Evolutionary conservation across 2,888 invertebrate genomes (phyloP), one percentile per base, ranked within the genome.

Genomic region (Clepsis dumicolana): DNA sequence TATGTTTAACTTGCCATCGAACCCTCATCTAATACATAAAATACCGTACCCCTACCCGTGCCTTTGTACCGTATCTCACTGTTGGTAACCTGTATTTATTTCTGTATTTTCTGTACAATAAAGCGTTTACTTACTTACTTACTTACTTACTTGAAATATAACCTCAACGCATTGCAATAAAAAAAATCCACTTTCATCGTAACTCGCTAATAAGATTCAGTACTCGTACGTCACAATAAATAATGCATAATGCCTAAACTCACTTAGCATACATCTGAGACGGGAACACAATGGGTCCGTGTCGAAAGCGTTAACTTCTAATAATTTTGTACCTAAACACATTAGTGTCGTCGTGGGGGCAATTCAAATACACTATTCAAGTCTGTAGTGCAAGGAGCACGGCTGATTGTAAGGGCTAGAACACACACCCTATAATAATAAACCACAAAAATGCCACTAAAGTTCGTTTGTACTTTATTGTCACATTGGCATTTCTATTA

Each of bases 351-450:
- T 68, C 66, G 66, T 61, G 61, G 68, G 59, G 66, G 70, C 63
- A 70, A 72, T 71, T 72, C 60, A 70, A 74, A 74, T 71, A 62
- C 62, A 67, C 71, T 68, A 71, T 69, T 71, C 64, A 61, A 71
- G 71, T 56, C 65, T 65, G 38, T 64, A 69, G 53, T 44, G 56
- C 54, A 52, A 59, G 66, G 32, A 63, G 67, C 48, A n/a, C 57
- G 18, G 52, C 18, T 59, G 64, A 64, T 64, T 53, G 59, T 68
- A 68, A 67, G 57, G 52, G 32, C 21, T 41, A 18, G 29, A 18
- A 50, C 44, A 53, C 41, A 67, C 62, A 24, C 14, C 2, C 21
- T 21, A 2, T 18, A 3, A 5, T n/a, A n/a, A n/a, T n/a, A n/a
- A n/a, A n/a, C n/a, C n/a, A n/a, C n/a, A n/a, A n/a, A n/a, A n/a